A percentile compares a stretch with the other conserved stretches of the same genome.
phyloP scores from a whole-genome alignment of 2,113 vertebrate genomes.

The Erythrocercus mccallii region DNA sequence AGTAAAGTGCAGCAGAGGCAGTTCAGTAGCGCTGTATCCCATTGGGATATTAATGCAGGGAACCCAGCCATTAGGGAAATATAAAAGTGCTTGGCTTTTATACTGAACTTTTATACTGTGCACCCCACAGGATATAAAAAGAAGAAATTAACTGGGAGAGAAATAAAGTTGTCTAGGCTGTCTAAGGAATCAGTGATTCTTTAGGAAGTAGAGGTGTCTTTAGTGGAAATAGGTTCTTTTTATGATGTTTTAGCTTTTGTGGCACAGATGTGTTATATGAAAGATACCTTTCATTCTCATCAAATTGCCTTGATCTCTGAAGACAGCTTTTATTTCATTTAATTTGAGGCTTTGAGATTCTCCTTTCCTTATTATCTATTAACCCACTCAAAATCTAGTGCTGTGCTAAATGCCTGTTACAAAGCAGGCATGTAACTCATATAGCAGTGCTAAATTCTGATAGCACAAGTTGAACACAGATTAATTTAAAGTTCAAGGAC shows the following conservation, averaged over 20 bases:
- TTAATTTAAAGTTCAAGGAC: background rate
- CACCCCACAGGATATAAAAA: background rate
- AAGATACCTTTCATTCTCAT: background rate
- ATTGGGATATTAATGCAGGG: background rate
- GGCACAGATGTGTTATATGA: background rate
- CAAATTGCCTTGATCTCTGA: background rate
- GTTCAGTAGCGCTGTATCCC: background rate
- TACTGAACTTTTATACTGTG: background rate
- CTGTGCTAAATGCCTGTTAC: background rate
- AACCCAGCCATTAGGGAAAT: background rate
- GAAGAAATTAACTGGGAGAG: background rate
- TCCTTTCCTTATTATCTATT: background rate
- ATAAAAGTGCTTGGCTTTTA: background rate
- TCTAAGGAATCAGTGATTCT: background rate
- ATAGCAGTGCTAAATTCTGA: background rate
- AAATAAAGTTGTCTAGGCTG: background rate
- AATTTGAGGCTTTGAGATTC: background rate
- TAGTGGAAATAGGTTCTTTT: background rate
- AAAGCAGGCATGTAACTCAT: background rate
- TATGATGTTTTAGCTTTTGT: background rate
- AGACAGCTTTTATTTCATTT: background rate
- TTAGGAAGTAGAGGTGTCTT: background rate
- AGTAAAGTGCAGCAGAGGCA: background rate
- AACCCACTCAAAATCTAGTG: background rate
- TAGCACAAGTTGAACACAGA: background rate